Conservation (phyloP, 2,797 vertebrate species). For the Bradypodion pumilum region DNA sequence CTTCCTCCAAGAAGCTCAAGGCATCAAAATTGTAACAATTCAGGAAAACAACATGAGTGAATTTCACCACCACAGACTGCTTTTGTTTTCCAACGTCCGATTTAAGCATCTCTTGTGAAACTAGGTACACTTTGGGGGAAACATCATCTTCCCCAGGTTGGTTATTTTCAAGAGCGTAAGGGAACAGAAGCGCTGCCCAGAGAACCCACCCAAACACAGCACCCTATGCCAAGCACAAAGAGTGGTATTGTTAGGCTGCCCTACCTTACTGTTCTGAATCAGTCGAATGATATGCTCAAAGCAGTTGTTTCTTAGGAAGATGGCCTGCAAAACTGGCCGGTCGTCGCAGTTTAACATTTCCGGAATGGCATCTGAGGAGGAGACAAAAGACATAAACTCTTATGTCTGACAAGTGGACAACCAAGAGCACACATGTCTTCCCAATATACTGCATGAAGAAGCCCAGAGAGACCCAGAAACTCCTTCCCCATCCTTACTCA, state of each 20-base stretch:
- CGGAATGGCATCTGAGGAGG: constrained; percentile 84
- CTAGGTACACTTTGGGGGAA: not conserved
- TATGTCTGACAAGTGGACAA: no score
- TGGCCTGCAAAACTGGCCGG: constrained; percentile 90
- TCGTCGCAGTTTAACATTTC: constrained; percentile 93
- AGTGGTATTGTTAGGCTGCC: constrained; percentile 14
- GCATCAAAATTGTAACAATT: not conserved
- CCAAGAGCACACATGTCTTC: not conserved
- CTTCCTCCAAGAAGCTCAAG: not conserved
- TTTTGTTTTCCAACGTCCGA: no score
- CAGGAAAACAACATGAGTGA: not conserved
- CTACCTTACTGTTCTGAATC: constrained; percentile 98
- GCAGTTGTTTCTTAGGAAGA: constrained; percentile 98
- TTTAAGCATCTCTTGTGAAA: not conserved
- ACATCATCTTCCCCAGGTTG: fast-evolving
- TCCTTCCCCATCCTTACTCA: constrained; percentile 44
- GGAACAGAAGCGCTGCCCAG: no score
- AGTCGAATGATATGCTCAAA: constrained; percentile 96
- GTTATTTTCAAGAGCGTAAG: not conserved
- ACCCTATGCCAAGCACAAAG: fast-evolving
- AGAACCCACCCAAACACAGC: not conserved
- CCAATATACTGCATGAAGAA: not conserved
- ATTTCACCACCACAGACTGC: not conserved
- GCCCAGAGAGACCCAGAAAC: no score
- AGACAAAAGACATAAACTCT: not conserved